Evolutionary conservation across 1,140 invertebrate genomes (phyloP).

Genomic region (Dendrolimus punctatus): DNA sequence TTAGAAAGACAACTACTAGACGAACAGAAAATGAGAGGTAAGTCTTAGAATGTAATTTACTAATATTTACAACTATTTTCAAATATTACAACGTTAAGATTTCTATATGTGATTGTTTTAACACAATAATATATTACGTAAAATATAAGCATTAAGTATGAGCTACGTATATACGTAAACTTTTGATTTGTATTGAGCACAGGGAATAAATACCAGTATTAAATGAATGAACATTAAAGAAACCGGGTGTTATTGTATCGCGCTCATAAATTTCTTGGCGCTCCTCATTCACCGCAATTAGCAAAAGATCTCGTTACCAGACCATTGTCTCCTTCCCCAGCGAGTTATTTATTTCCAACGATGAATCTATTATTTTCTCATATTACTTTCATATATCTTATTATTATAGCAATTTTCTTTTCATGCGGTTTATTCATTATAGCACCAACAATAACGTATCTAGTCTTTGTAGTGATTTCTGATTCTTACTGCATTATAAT

Average conservation of each 20-base stretch:
- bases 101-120: too few species aligned
- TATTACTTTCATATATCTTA: conserved; percentile 22
- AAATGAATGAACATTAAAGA: conserved; percentile 20
- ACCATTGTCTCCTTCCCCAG: conserved; percentile 57
- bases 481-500: too few species aligned
- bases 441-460: conserved; percentile 31
- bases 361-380: conserved; percentile 61
- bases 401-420: conserved; percentile 48
- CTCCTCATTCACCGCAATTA: conserved; percentile 55
- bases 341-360: conserved; percentile 61
- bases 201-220: too few species aligned
- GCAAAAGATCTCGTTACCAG: conserved; percentile 56
- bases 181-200: conserved; percentile 1
- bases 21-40: conserved; percentile 95
- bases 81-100: not conserved
- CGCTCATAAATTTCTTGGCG: conserved; percentile 52
- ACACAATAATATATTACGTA: not conserved
- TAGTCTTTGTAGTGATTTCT: too few species aligned
- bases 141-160: too few species aligned
- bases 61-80: not conserved
- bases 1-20: conserved; percentile 93
- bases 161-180: not conserved
- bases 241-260: conserved; percentile 55
- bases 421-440: conserved; percentile 47
- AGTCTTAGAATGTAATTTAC: conserved; percentile 53